phyloP scores from a whole-genome alignment of 2,797 vertebrate species.

The Hipposideros larvatus region DNA sequence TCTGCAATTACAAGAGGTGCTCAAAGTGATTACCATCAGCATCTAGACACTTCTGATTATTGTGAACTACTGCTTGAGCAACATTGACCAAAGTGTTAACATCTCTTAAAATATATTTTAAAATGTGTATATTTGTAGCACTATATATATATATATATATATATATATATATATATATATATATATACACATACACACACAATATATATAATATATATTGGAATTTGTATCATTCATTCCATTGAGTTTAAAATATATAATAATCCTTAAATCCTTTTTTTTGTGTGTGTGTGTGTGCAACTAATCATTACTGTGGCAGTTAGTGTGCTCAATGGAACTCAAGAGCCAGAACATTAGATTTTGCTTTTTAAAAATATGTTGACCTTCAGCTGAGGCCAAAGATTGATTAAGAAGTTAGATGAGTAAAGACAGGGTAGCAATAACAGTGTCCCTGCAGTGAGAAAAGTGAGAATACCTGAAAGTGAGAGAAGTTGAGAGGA shows the following conservation, averaged over 20 bases:
- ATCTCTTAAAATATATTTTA: too few species aligned
- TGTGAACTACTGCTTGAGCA: too few species aligned
- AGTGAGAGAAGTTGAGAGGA: neutral
- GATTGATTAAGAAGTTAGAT: neutral
- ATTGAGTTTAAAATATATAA: neutral
- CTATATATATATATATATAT: too few species aligned
- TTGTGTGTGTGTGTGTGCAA: neutral
- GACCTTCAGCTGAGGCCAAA: neutral
- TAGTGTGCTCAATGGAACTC: neutral
- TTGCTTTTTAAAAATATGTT: constrained; percentile 25
- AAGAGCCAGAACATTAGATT: neutral
- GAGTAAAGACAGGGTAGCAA: neutral
- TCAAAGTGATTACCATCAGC: too few species aligned
- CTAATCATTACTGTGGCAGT: neutral
- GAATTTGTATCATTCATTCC: neutral
- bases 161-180: too few species aligned
- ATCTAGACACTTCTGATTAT: too few species aligned
- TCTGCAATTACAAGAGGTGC: too few species aligned
- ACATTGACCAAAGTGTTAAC: too few species aligned
- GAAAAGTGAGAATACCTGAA: neutral
- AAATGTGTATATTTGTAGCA: too few species aligned
- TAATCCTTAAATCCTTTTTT: neutral
- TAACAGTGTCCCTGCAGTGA: neutral
- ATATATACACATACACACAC: too few species aligned
- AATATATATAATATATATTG: too few species aligned